Evolutionary conservation across 1,140 invertebrate species (phyloP).

Genomic region (Periplaneta americana): DNA sequence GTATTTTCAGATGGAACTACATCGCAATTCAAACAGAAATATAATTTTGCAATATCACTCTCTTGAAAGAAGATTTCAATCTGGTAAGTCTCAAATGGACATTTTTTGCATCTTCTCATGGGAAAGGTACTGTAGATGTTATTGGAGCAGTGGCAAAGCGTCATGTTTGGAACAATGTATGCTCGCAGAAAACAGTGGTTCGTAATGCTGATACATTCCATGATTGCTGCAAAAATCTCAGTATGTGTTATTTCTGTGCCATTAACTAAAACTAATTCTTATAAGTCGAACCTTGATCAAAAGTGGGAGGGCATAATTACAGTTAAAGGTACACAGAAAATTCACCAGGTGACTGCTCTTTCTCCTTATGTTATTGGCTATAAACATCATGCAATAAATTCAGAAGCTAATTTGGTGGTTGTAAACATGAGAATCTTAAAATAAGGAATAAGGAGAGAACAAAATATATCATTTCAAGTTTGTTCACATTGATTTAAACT

Average conservation of each 20-base stretch:
- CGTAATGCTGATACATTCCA: background rate
- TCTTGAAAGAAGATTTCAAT: background rate
- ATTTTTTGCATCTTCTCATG: background rate
- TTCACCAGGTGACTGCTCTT: no score
- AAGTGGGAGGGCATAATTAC: background rate
- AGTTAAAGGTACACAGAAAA: background rate
- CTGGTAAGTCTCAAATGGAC: background rate
- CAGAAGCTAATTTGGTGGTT: no score
- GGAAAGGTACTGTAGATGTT: background rate
- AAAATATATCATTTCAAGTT: no score
- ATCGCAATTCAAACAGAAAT: background rate
- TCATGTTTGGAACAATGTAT: no score
- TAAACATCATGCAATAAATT: background rate
- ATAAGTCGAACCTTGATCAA: background rate
- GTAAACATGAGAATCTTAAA: no score
- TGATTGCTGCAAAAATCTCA: background rate
- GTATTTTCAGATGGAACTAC: background rate
- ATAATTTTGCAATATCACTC: background rate
- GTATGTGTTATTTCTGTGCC: background rate
- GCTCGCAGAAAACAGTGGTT: background rate
- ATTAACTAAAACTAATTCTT: background rate
- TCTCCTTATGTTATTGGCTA: background rate
- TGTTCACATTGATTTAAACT: no score
- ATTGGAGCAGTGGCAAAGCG: no score
- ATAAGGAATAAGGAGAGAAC: no score